These are phyloP conservation scores for Microplitis manilae DNA, from an alignment of 2,888 invertebrate species.

Conservation along the genomic window DNA sequence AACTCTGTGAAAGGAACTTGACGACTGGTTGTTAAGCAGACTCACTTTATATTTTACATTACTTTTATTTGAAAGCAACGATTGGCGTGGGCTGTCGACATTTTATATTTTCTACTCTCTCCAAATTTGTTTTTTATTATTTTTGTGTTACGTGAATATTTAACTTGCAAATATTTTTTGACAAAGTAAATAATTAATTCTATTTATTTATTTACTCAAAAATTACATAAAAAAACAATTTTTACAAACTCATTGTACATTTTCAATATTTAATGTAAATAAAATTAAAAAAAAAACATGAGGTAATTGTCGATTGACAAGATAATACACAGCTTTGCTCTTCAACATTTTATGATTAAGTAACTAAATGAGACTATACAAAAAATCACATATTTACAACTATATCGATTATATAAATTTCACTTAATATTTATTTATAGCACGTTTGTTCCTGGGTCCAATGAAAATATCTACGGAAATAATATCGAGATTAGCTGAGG, in stretches of 20 bases:
- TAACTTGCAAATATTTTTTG: background rate
- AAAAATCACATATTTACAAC: background rate
- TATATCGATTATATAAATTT: background rate
- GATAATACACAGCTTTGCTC: background rate
- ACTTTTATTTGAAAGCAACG: slow-evolving; percentile 29
- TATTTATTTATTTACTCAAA: background rate
- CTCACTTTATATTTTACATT: slow-evolving; percentile 34
- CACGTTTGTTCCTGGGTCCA: background rate
- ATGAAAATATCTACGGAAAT: background rate
- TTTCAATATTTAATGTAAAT: background rate
- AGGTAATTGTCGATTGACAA: background rate
- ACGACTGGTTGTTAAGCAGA: slow-evolving; percentile 46
- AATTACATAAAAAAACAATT: background rate
- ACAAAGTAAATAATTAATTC: background rate
- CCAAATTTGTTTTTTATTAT: background rate
- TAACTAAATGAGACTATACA: background rate
- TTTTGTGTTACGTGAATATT: background rate
- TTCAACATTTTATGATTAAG: background rate
- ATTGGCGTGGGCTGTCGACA: slow-evolving; percentile 55
- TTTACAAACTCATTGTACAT: background rate
- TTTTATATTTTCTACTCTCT: slow-evolving; percentile 45
- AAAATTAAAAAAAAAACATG: slow-evolving; percentile 11
- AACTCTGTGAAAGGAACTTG: slow-evolving; percentile 46
- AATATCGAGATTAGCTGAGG: background rate
- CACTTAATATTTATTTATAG: background rate